phyloP scores from a whole-genome alignment of 2,113 vertebrate genomes.

The Heterotis niloticus region DNA sequence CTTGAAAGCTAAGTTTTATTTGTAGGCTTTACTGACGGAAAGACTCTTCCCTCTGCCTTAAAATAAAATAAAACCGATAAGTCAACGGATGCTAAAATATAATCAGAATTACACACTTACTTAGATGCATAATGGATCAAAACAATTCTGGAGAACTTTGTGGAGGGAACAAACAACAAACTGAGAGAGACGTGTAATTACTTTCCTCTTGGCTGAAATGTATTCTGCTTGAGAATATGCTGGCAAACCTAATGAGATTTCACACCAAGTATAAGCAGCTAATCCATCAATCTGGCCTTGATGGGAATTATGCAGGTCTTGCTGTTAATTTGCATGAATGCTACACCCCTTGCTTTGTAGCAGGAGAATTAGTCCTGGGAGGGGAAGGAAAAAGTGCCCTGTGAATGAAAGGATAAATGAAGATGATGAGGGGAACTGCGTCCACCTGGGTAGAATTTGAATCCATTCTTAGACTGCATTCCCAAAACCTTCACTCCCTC shows the following conservation, averaged over 20 bases:
- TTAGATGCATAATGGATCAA: background rate
- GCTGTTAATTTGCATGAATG: background rate
- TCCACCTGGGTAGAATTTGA: background rate
- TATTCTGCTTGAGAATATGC: slow-evolving; percentile 56
- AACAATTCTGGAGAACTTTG: slow-evolving; percentile 38
- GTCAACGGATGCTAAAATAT: background rate
- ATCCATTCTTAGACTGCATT: background rate
- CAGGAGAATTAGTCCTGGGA: background rate
- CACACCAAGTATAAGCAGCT: slow-evolving; percentile 53
- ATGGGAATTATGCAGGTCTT: slow-evolving; percentile 20
- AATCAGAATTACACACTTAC: slow-evolving; percentile 15
- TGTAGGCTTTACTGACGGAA: background rate
- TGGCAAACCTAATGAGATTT: slow-evolving; percentile 71
- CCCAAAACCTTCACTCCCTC: background rate
- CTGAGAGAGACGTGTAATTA: slow-evolving; percentile 57
- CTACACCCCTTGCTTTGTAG: background rate
- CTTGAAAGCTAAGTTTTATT: background rate
- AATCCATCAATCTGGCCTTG: slow-evolving; percentile 62
- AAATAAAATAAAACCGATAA: background rate
- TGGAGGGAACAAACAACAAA: slow-evolving; percentile 46
- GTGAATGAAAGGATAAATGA: slow-evolving; percentile 9
- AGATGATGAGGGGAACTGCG: background rate
- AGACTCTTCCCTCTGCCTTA: background rate
- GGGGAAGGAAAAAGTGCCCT: background rate
- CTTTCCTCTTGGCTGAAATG: slow-evolving; percentile 59